Percentiles rank a stretch among this genome's conserved stretches.
These are phyloP conservation scores for Chrysolina oricalcia DNA, from an alignment of 2,888 invertebrate genomes.

Conservation along the genomic window DNA sequence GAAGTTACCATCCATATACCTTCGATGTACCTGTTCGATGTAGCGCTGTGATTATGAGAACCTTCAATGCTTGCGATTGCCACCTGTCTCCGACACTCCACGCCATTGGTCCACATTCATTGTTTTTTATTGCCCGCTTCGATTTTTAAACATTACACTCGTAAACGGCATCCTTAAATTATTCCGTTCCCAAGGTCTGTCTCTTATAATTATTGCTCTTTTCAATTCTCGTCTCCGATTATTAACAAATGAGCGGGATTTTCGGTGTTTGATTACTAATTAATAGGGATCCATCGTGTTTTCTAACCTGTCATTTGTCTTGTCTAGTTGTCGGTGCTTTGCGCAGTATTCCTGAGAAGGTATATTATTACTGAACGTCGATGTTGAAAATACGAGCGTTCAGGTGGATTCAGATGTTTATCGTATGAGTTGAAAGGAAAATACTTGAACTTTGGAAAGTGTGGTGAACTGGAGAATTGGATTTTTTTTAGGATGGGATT, in stretches of 20 bases:
- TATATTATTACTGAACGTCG: conserved; percentile 1
- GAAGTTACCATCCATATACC: conserved; percentile 27
- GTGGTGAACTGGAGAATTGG: background rate
- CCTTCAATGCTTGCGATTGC: conserved; percentile 68
- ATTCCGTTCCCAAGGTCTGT: conserved; percentile 52
- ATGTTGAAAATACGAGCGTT: conserved; percentile 10
- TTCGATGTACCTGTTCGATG: conserved; percentile 29
- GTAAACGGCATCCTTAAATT: conserved; percentile 57
- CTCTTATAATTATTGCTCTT: conserved; percentile 42
- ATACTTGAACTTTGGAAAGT: background rate
- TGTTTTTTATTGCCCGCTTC: conserved; percentile 63
- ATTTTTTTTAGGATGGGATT: background rate
- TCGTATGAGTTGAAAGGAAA: background rate
- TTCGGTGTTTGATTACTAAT: conserved; percentile 41
- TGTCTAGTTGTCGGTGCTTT: conserved; percentile 17
- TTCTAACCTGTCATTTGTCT: conserved; percentile 26
- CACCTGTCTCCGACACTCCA: conserved; percentile 69
- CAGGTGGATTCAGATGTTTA: conserved; percentile 14
- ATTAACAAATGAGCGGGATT: conserved; percentile 30
- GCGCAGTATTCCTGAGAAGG: conserved; percentile 11
- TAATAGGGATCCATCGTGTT: conserved; percentile 28
- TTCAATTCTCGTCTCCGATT: conserved; percentile 27
- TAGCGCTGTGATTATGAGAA: conserved; percentile 56
- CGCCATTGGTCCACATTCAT: conserved; percentile 66
- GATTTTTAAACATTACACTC: conserved; percentile 59